These are phyloP conservation scores for Archocentrus centrarchus DNA, from an alignment of 2,113 vertebrate species.

Conservation along the genomic window DNA sequence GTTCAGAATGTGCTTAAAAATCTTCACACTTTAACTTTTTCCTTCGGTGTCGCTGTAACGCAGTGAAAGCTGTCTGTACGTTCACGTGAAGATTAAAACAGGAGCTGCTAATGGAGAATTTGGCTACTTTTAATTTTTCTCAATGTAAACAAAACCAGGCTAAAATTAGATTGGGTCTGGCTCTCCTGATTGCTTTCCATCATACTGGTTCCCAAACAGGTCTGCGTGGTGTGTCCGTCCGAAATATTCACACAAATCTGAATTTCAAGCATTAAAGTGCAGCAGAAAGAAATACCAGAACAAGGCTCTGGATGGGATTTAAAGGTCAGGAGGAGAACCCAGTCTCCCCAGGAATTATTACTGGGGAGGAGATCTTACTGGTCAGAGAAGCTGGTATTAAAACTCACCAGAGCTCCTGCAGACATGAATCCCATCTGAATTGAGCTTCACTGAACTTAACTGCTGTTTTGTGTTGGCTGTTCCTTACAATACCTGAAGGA, in stretches of 20 bases:
- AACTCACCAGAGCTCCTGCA: neutral
- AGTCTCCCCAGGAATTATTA: neutral
- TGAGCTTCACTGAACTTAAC: accelerated
- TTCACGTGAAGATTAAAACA: neutral
- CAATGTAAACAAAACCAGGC: neutral
- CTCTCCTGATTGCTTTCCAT: neutral
- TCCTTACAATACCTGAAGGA: neutral
- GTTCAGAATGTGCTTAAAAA: too few relatives aligned
- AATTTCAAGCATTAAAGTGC: neutral
- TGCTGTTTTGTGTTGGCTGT: too few relatives aligned
- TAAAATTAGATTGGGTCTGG: neutral
- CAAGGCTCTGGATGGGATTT: neutral
- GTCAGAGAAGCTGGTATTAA: neutral
- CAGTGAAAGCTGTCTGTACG: accelerated
- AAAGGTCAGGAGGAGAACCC: neutral
- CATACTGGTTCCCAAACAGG: neutral
- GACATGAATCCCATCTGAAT: neutral
- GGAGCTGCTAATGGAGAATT: neutral
- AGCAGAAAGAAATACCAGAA: neutral
- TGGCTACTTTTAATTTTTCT: accelerated
- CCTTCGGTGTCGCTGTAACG: too few relatives aligned
- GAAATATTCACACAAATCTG: neutral
- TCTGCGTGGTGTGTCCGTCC: neutral
- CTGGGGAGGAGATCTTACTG: too few relatives aligned
- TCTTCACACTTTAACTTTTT: too few relatives aligned